Conservation (phyloP, 2,888 invertebrate genomes). For the Epinotia bilunana region DNA sequence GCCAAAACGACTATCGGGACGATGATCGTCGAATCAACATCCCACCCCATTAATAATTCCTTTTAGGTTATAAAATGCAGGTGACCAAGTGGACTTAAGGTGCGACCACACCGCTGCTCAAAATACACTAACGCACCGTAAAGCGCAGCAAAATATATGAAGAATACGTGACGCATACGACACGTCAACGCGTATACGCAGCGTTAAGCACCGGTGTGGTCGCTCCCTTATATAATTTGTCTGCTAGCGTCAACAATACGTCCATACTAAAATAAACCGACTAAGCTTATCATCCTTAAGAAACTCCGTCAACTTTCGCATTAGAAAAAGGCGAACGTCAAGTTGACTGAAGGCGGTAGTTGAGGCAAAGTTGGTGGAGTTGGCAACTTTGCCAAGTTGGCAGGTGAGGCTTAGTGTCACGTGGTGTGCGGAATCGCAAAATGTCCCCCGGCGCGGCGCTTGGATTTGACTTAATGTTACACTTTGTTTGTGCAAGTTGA, state of each 20-base stretch:
- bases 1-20: too few relatives aligned
- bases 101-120: too few relatives aligned
- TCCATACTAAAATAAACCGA: slow-evolving; percentile 22
- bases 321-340: slow-evolving; percentile 37
- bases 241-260: not conserved
- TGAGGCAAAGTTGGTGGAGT: slow-evolving; percentile 28
- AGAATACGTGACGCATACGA: too few relatives aligned
- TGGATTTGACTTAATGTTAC: slow-evolving; percentile 40
- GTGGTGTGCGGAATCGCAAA: slow-evolving; percentile 38
- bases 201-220: too few relatives aligned
- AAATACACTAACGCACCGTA: too few relatives aligned
- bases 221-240: too few relatives aligned
- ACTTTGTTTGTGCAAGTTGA: slow-evolving; percentile 35
- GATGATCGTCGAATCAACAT: too few relatives aligned
- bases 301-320: slow-evolving; percentile 31
- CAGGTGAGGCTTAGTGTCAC: slow-evolving; percentile 42
- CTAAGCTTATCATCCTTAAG: slow-evolving; percentile 36
- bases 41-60: too few relatives aligned
- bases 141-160: too few relatives aligned
- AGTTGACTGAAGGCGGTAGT: slow-evolving; percentile 34
- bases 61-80: too few relatives aligned
- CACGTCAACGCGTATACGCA: too few relatives aligned
- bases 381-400: slow-evolving; percentile 28
- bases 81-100: too few relatives aligned
- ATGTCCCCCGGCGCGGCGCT: slow-evolving; percentile 29